Evolutionary conservation across 2,113 vertebrate species (phyloP).

Genomic region (Crotophaga sulcirostris): DNA sequence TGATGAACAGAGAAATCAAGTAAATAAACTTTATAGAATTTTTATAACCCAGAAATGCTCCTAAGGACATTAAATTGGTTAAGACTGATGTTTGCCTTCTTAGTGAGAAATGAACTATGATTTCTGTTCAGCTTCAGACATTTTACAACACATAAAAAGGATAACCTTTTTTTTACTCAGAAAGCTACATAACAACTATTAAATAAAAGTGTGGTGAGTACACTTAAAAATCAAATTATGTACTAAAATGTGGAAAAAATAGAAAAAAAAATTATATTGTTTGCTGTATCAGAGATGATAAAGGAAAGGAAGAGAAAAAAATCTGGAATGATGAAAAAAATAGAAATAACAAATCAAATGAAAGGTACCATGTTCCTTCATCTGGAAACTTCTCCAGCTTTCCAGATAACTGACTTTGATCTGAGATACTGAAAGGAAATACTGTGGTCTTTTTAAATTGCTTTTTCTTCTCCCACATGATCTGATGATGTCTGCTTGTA

Average conservation of each 20-base stretch:
- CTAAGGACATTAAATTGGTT: neutral
- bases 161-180: neutral
- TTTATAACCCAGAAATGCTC: neutral
- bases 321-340: neutral
- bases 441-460: neutral
- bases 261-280: neutral
- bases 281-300: neutral
- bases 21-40: neutral
- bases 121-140: neutral
- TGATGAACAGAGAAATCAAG: neutral
- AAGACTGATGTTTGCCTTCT: neutral
- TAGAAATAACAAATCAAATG: neutral
- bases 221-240: neutral
- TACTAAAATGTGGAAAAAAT: neutral
- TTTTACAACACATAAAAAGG: neutral
- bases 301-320: neutral
- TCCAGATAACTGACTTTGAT: neutral
- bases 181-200: neutral
- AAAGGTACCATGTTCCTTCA: neutral
- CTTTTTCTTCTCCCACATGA: neutral
- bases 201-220: neutral
- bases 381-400: neutral
- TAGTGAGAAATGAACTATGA: neutral
- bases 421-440: neutral
- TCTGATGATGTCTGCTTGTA: neutral